Base-by-base conservation (phyloP, 2,797 vertebrate genomes). In the Lepilemur septentrionalis region DNA sequence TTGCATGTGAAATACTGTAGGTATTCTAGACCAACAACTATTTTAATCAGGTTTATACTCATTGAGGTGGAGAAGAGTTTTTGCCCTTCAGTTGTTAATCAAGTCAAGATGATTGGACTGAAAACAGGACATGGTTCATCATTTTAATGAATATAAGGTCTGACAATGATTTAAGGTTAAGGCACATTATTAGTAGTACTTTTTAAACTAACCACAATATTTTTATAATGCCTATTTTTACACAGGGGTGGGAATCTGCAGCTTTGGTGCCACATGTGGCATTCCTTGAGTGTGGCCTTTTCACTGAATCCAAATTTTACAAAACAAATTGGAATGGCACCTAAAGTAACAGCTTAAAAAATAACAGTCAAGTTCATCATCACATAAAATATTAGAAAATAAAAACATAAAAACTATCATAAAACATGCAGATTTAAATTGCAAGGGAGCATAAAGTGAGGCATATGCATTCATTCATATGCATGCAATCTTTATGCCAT, bases 391-490 rank as follows among this genome's bases (percentile, higher is more conserved):
- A 76, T 57, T 38, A 50, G 18, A 11, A n/a, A 81, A 48, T 38
- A n/a, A 67, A 87, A 91, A 32, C 17, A 14, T 15, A 85, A 69
- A 91, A 93, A 30, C 52, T 87, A 28, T 88, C 87, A 87, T 69
- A 52, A 92, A 93, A 61, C 14, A 92, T 43, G 55, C 35, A 95
- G 41, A 97, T 96, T 94, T 92, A 73, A 95, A 91, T 86, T 73
- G 11, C 18, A 75, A 94, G 25, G 63, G 13, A 93, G 5, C 52
- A 59, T n/a, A 61, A 65, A 69, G 41, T 63, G 46, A 85, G 57
- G 63, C 38, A 48, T 18, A 83, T 9, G 32, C 75, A 59, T 43
- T 96, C 81, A 96, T 97, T 97, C 76, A 96, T 88, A 97, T 69
- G 76, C 48, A 81, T 92, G 55, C n/a, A 89, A 78, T 96, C 43